These are phyloP conservation scores for Scolopax rusticola DNA, from an alignment of 2,797 vertebrate genomes.

Conservation along the genomic window DNA sequence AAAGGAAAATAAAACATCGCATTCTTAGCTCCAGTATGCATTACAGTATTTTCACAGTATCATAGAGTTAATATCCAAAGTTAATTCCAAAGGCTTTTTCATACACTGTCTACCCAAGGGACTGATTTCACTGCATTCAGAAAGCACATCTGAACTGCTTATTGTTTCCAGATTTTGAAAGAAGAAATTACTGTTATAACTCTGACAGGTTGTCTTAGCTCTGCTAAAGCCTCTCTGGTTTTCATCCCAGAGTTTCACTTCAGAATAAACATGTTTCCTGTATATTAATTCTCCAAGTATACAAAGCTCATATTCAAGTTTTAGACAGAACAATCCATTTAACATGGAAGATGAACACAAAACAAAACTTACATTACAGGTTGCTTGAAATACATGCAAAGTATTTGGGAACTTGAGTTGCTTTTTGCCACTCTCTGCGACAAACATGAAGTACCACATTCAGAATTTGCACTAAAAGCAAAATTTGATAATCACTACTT, in stretches of 20 bases:
- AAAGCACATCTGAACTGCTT: not conserved
- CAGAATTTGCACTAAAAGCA: not conserved
- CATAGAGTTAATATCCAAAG: not conserved
- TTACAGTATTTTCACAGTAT: not conserved
- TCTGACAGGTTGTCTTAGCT: not conserved
- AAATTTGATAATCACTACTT: not conserved
- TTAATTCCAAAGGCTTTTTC: not conserved
- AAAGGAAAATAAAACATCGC: not conserved
- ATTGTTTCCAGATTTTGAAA: slow-evolving; percentile 47
- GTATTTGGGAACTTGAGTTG: not conserved
- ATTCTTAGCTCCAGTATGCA: not conserved
- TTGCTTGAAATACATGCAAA: not conserved
- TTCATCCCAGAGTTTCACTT: not conserved
- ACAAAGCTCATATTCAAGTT: not conserved
- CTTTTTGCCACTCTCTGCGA: not conserved
- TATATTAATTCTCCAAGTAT: not conserved
- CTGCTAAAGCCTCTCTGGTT: slow-evolving; percentile 28
- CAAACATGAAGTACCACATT: not conserved
- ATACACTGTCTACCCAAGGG: not conserved
- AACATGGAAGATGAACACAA: not conserved
- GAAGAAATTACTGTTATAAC: slow-evolving; percentile 19
- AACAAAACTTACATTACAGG: not conserved
- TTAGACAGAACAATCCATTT: not conserved
- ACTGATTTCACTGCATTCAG: not conserved
- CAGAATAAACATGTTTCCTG: not conserved